phyloP scores from a whole-genome alignment of 64 coral and sea anemone genomes.

The Pocillopora damicornis region DNA sequence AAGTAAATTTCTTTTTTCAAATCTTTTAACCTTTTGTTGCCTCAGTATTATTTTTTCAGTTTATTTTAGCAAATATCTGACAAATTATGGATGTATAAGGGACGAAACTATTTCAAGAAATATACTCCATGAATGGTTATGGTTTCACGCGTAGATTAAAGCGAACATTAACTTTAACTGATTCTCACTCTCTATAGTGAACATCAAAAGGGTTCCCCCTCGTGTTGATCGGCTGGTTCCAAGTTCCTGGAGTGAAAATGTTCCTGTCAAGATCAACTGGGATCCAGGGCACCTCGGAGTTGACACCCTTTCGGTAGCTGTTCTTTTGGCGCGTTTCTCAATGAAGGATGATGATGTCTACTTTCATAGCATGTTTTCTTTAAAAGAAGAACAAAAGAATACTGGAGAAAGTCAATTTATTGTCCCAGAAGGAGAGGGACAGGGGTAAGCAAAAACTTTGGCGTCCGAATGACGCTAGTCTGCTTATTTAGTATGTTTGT shows the following conservation, averaged over 20 bases:
- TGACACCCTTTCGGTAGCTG: not conserved
- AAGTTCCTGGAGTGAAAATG: slow-evolving; percentile 13
- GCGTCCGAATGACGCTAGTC: not conserved
- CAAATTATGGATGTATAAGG: too few relatives aligned
- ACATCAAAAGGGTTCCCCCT: slow-evolving; percentile 3
- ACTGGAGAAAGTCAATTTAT: slow-evolving; percentile 2
- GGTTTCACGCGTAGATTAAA: too few relatives aligned
- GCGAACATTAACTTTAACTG: not conserved
- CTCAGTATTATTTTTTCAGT: too few relatives aligned
- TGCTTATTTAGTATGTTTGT: too few relatives aligned
- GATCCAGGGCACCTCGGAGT: slow-evolving; percentile 5
- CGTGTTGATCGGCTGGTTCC: slow-evolving; percentile 5
- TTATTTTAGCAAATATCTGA: too few relatives aligned
- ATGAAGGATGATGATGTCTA: slow-evolving; percentile 12
- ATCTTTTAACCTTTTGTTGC: too few relatives aligned
- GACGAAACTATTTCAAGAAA: not conserved
- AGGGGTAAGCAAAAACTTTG: slow-evolving; percentile 2
- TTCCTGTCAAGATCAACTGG: slow-evolving; percentile 14
- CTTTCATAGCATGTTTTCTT: slow-evolving; percentile 38
- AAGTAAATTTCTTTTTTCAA: not conserved
- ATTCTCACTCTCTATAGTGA: not conserved
- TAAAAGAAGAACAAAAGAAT: not conserved
- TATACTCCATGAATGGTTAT: too few relatives aligned
- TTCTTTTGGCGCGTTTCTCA: slow-evolving; percentile 21
- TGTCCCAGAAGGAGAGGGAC: slow-evolving; percentile 25